Conservation (phyloP, 2,888 invertebrate species). For the Pristionchus exspectatus region DNA sequence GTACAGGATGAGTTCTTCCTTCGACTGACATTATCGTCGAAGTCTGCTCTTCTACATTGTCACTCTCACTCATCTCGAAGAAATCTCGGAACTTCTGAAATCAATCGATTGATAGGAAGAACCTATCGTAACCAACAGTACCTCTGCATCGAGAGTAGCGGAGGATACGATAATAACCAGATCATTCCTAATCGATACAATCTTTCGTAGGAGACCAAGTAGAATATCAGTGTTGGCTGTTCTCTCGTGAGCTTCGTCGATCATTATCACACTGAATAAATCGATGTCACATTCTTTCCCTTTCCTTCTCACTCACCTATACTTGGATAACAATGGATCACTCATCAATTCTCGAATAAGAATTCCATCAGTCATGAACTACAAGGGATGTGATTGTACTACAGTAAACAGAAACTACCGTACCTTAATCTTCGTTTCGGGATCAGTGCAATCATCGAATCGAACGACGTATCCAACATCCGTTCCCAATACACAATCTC, state of each 20-base stretch:
- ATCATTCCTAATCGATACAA: constrained; percentile 73
- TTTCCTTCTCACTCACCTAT: constrained; percentile 80
- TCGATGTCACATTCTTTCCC: not conserved
- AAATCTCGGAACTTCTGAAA: constrained; percentile 79
- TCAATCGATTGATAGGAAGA: not conserved
- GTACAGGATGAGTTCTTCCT: constrained; percentile 91
- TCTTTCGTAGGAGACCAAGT: constrained; percentile 93
- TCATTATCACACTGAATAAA: constrained; percentile 74
- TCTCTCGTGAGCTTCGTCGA: constrained; percentile 89
- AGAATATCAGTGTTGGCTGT: constrained; percentile 93
- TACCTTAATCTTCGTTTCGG: constrained; percentile 80
- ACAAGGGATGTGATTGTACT: not conserved
- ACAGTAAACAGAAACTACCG: not conserved
- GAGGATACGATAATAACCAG: constrained; percentile 87
- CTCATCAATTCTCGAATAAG: constrained; percentile 94
- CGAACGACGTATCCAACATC: constrained; percentile 91
- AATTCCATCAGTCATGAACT: constrained; percentile 98
- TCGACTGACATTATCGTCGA: constrained; percentile 91
- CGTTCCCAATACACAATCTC: constrained; percentile 87
- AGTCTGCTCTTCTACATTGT: constrained; percentile 83
- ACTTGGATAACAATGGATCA: constrained; percentile 92
- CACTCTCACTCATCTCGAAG: constrained; percentile 79
- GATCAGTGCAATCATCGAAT: constrained; percentile 81
- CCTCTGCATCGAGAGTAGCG: constrained; percentile 95
- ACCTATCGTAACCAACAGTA: constrained; percentile 76